phyloP scores from a whole-genome alignment of 1,140 invertebrate species.

The Tribolium madens region DNA sequence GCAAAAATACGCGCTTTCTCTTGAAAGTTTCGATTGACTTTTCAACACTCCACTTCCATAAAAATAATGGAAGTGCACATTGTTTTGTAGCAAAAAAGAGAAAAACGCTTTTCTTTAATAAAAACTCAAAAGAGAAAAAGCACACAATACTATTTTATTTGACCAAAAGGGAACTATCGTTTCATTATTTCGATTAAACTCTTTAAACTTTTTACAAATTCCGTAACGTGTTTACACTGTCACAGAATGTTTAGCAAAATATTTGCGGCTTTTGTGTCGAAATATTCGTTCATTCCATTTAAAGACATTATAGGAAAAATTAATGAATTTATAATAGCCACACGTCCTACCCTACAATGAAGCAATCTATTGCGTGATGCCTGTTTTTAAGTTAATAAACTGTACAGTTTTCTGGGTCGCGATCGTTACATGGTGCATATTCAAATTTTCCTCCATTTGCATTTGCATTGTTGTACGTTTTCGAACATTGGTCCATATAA shows the following conservation, averaged over 20 bases:
- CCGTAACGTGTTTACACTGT: not conserved
- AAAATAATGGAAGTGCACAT: not conserved
- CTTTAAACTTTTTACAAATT: not conserved
- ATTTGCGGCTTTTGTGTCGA: not conserved
- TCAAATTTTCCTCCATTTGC: not conserved
- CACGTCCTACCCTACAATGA: conserved; percentile 10
- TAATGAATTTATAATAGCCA: conserved; percentile 25
- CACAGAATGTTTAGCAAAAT: not conserved
- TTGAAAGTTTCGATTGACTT: not conserved
- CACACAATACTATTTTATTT: no score
- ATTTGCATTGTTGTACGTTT: not conserved
- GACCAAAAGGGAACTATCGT: not conserved
- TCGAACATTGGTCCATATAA: not conserved
- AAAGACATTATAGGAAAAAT: not conserved
- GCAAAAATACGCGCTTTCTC: not conserved
- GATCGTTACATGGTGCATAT: not conserved
- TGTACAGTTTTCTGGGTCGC: conserved; percentile 9
- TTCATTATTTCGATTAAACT: not conserved
- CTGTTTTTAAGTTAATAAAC: conserved; percentile 9
- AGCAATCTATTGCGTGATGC: conserved; percentile 20
- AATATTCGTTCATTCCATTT: not conserved
- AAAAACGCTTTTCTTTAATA: not conserved
- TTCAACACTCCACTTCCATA: not conserved
- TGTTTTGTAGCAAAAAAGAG: not conserved
- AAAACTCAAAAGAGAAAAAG: not conserved